Percentiles rank a stretch among this genome's conserved stretches.
phyloP scores from a whole-genome alignment of 2,888 invertebrate genomes.

The Drosophila fungiperda region DNA sequence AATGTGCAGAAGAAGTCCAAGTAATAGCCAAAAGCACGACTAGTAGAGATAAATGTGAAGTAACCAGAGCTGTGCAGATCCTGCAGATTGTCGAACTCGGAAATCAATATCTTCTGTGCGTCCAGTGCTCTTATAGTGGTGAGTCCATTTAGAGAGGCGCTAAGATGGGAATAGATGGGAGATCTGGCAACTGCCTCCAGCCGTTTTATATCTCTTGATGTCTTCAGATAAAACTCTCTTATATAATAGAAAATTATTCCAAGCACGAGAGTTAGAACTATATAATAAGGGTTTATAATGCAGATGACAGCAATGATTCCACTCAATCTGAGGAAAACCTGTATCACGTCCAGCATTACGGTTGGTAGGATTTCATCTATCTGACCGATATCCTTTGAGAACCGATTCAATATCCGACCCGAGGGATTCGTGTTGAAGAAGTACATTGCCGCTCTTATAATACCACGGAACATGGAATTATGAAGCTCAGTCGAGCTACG shows the following conservation, averaged over 20 bases:
- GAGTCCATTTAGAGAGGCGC: conserved; percentile 94
- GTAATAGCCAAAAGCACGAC: conserved; percentile 97
- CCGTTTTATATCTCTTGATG: conserved; percentile 92
- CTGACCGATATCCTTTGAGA: conserved; percentile 93
- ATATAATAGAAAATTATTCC: conserved; percentile 90
- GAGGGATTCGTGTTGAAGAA: conserved; percentile 96
- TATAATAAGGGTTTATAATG: conserved; percentile 90
- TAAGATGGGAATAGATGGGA: conserved; percentile 96
- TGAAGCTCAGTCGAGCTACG: conserved; percentile 92
- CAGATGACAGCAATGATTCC: conserved; percentile 93
- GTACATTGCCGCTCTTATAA: conserved; percentile 91
- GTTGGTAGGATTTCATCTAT: conserved; percentile 85
- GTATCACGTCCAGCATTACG: conserved; percentile 85
- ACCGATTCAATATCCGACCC: conserved; percentile 93
- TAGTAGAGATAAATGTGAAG: conserved; percentile 94
- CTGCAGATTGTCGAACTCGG: conserved; percentile 93
- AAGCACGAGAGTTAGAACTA: conserved; percentile 89
- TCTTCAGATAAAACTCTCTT: conserved; percentile 90
- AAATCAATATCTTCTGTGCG: conserved; percentile 91
- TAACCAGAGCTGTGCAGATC: conserved; percentile 96
- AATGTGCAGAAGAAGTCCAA: conserved; percentile 94
- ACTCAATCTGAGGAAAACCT: conserved; percentile 91
- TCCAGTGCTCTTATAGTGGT: conserved; percentile 95
- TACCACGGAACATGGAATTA: conserved; percentile 91
- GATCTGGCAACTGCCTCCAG: conserved; percentile 94